Conservation (phyloP, 1,140 invertebrate species). For the Drosophila subpulchrella region DNA sequence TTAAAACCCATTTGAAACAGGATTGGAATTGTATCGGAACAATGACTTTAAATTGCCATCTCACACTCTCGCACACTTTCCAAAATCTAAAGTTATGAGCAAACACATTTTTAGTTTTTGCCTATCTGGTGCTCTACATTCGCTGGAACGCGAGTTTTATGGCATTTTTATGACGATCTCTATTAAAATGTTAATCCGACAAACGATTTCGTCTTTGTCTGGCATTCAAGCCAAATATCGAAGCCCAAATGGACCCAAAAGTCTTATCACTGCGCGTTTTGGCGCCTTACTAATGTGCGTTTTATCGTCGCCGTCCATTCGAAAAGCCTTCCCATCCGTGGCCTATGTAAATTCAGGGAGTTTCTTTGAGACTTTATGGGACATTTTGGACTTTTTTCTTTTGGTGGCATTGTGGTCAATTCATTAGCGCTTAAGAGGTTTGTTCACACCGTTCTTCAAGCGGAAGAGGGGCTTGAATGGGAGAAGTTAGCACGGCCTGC, state of each 20-base stretch:
- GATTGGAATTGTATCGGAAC: conserved; percentile 22
- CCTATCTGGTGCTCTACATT: conserved; percentile 55
- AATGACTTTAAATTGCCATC: conserved; percentile 32
- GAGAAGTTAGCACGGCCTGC: conserved; percentile 39
- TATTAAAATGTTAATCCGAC: conserved; percentile 77
- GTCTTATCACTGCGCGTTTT: conserved; percentile 70
- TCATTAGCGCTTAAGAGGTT: conserved; percentile 78
- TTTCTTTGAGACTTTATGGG: conserved; percentile 56
- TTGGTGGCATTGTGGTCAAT: conserved; percentile 53
- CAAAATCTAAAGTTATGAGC: conserved; percentile 38
- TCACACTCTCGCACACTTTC: conserved; percentile 26
- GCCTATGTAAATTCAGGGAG: conserved; percentile 73
- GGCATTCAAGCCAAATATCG: conserved; percentile 9
- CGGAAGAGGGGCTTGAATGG: conserved; percentile 19
- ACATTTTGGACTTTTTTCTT: conserved; percentile 45
- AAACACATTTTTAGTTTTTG: background rate
- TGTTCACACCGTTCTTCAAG: conserved; percentile 64
- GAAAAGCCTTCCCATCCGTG: conserved; percentile 1
- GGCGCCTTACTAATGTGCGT: conserved; percentile 79
- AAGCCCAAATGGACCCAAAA: conserved; percentile 47
- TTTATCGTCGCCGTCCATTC: conserved; percentile 62
- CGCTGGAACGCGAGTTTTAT: conserved; percentile 56
- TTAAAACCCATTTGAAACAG: conserved; percentile 23
- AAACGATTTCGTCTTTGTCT: conserved; percentile 55
- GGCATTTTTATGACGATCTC: conserved; percentile 66